Evolutionary conservation across 2,113 vertebrate species (phyloP), one percentile per base, ranked within the genome.

Genomic region (Oriolus oriolus): DNA sequence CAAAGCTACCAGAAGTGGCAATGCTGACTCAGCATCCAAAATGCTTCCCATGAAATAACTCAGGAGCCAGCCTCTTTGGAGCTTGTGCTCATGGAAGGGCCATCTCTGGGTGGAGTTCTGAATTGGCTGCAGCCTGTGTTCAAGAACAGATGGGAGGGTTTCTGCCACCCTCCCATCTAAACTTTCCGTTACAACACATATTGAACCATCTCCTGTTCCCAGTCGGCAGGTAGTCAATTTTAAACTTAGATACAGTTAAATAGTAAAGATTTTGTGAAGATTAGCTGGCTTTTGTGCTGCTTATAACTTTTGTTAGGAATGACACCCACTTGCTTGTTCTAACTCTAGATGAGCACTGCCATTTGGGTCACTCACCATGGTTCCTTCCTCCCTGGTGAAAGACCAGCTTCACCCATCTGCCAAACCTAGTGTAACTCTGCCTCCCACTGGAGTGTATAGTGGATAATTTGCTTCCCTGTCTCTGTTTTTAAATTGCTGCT

Each of bases 1-100:
- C 35, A 50, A 49, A 44, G 45, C 73, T 81, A 81, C 73, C 56
- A 96, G 80, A 84, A 95, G 61, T 39, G 87, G 31, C 33, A 60
- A 44, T 78, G 90, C 85, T 92, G 93, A 84, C 60, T 94, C 88
- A 89, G 69, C 79, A 81, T 23, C 27, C 76, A 45, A 86, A 84
- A n/a, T 33, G 22, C 17, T 85, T 90, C 82, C 59, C 26, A 37
- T 37, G 31, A 42, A 63, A 13, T 47, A 60, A 26, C 45, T 57
- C 35, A 2, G 1, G 68, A 78, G 37, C 19, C 7, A 6, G 54
- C 30, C 63, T 30, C 73, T 44, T 56, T 44, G 24, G 42, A 76
- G 66, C 28, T 71, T 4, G 0, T 35, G 44, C 31, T 35, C 27
- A 33, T 41, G 63, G 75, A 80, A 57, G 18, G 79, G 50, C 26